Evolutionary conservation across 2,113 vertebrate species (phyloP).

Genomic region (Talpa occidentalis): DNA sequence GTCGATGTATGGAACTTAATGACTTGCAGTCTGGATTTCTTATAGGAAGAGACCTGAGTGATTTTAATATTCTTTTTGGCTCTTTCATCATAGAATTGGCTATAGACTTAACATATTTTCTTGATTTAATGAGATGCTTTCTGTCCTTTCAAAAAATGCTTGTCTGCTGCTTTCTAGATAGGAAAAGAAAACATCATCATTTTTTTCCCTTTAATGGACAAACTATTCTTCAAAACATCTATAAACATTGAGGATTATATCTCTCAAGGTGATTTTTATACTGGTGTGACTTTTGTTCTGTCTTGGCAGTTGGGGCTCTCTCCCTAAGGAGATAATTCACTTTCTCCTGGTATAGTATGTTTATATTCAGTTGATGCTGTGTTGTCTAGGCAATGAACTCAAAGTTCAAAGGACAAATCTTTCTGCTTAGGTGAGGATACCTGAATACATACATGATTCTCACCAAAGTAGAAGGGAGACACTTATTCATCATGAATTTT

Average conservation of each 20-base stretch:
- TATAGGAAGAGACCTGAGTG: slow-evolving; percentile 10
- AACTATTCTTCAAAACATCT: slow-evolving; percentile 55
- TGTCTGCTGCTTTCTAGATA: slow-evolving; percentile 57
- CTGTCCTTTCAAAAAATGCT: slow-evolving; percentile 51
- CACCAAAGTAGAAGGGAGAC: background rate
- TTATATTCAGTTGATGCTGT: background rate
- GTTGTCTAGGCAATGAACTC: background rate
- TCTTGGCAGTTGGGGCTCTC: background rate
- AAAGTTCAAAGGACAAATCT: background rate
- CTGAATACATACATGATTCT: background rate
- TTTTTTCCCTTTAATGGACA: slow-evolving; percentile 32
- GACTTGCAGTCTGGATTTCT: slow-evolving; percentile 40
- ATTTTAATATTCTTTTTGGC: slow-evolving; percentile 38
- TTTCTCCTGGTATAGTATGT: background rate
- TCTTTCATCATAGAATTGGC: slow-evolving; percentile 47
- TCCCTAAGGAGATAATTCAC: background rate
- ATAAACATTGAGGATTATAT: background rate
- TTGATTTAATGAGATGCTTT: slow-evolving; percentile 57
- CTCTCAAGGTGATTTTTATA: background rate
- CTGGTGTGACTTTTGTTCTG: background rate
- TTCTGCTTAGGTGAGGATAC: background rate
- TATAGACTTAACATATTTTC: slow-evolving; percentile 28
- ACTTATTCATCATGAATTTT: slow-evolving; percentile 12
- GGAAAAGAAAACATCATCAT: slow-evolving; percentile 50
- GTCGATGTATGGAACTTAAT: slow-evolving; percentile 43